A percentile compares a stretch with the other conserved stretches of the same genome.
Evolutionary conservation across 2,797 vertebrate species (phyloP).

Genomic region (Mallotus villosus): DNA sequence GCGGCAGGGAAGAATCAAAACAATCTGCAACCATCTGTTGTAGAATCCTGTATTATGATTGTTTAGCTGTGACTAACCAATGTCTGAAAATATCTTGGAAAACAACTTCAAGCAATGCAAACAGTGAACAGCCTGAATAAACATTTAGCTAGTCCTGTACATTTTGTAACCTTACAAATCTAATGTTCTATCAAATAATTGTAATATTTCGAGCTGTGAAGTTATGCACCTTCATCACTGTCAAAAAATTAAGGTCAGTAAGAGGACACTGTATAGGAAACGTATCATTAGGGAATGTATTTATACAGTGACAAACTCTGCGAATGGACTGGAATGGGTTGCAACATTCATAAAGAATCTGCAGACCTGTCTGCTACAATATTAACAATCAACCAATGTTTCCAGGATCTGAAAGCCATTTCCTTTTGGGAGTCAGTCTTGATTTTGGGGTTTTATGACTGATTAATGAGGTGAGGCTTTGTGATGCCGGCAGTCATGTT

Average conservation of each 20-base stretch:
- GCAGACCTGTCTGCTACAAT: background rate
- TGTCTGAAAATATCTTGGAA: background rate
- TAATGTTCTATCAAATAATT: too few species aligned
- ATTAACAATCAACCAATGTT: background rate
- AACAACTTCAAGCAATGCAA: background rate
- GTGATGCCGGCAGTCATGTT: constrained; percentile 56
- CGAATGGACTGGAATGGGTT: too few species aligned
- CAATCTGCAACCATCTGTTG: constrained; percentile 58
- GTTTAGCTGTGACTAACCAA: constrained; percentile 28
- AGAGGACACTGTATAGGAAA: too few species aligned
- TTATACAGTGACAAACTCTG: too few species aligned
- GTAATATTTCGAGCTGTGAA: too few species aligned
- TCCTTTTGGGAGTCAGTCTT: constrained; percentile 34
- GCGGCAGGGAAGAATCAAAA: constrained; percentile 57
- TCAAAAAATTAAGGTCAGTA: too few species aligned
- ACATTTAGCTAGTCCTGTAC: too few species aligned
- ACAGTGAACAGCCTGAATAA: background rate
- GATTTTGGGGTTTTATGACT: constrained; percentile 64
- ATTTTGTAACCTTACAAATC: too few species aligned
- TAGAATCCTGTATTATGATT: constrained; percentile 53
- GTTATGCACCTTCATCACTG: too few species aligned
- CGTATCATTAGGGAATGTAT: too few species aligned
- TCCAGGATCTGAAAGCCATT: background rate
- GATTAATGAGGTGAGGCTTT: constrained; percentile 69
- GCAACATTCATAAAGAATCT: too few species aligned